phyloP scores from a whole-genome alignment of 2,888 invertebrate genomes.

The Sinopyrophorus schimmeli region DNA sequence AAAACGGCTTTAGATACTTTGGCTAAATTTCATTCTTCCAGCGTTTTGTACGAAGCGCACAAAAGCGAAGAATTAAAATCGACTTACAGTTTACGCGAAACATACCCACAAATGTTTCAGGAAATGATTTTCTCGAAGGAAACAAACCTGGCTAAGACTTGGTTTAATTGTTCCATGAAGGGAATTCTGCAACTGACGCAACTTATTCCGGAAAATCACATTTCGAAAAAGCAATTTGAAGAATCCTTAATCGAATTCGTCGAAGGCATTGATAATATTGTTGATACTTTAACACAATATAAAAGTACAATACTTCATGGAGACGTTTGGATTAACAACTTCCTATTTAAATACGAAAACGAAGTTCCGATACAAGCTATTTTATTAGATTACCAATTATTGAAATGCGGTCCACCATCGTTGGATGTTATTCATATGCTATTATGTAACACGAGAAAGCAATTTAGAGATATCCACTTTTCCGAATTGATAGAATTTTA shows the following conservation, averaged over 20 bases:
- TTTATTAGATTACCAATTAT: constrained; percentile 46
- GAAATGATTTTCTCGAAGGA: constrained; percentile 35
- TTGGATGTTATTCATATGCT: constrained; percentile 44
- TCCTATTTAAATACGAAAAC: constrained; percentile 41
- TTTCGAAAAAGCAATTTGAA: constrained; percentile 34
- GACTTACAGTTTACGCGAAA: constrained; percentile 35
- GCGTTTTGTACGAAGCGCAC: constrained; percentile 57
- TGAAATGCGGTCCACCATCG: constrained; percentile 43
- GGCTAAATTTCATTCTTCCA: constrained; percentile 59
- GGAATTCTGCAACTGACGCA: constrained; percentile 40
- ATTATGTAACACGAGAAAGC: constrained; percentile 41
- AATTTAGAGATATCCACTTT: constrained; percentile 39
- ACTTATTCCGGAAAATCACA: constrained; percentile 35
- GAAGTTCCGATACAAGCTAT: constrained; percentile 32
- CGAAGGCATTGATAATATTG: constrained; percentile 1
- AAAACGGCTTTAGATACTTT: constrained; percentile 56
- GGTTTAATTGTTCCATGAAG: constrained; percentile 35
- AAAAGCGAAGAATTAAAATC: constrained; percentile 34
- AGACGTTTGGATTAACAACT: constrained; percentile 48
- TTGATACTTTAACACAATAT: constrained; percentile 17
- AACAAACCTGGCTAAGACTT: constrained; percentile 31
- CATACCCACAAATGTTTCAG: constrained; percentile 37
- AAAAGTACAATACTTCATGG: constrained; percentile 42
- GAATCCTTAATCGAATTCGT: constrained; percentile 25
- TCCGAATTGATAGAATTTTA: constrained; percentile 42